Evolutionary conservation across 2,888 invertebrate genomes (phyloP), one percentile per base, ranked within the genome.

Genomic region (Erannis defoliaria): DNA sequence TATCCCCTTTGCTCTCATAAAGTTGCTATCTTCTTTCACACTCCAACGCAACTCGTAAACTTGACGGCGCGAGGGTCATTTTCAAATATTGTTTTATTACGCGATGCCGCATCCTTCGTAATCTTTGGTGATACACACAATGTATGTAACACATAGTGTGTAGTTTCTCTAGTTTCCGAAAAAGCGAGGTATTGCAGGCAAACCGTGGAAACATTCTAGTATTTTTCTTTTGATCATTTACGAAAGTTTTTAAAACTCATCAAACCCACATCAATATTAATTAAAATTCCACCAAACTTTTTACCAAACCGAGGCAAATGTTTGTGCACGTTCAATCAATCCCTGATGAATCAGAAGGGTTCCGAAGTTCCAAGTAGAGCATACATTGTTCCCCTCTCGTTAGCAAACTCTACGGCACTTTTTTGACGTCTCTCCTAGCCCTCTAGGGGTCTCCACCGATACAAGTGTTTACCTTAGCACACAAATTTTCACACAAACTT

Each of bases 381-480:
- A 82, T 78, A 86, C 80, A 82, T 80, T 81, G 82, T 80, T 82
- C 81, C 84, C 60, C 80, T 83, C 89, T 89, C 89, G 90, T 89
- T 90, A 90, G 85, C 79, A 83, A 87, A 83, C 86, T 86, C 81
- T 72, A 77, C 80, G 79, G 79, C 82, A 85, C 85, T 89, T 90
- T 90, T 89, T 89, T 88, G 88, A 87, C 90, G 87, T 89, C 86
- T 88, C 51, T 51, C 38, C 38, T 51, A 38, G 46, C 46, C 46
- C 84, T 83, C 78, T 85, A 86, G 85, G 81, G 86, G 83, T 84
- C 84, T 85, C 85, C 72, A 78, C 81, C 74, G 80, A 84, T 84
- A 86, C 82, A 80, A 88, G 84, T 84, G 81, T 82, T 84, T 82
- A 77, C 77, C 75, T 75, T 72, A 68, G 73, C 74, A 70, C 58